Evolutionary conservation across 1,140 invertebrate species (phyloP).

Genomic region (Pygmarrhopalites habei): DNA sequence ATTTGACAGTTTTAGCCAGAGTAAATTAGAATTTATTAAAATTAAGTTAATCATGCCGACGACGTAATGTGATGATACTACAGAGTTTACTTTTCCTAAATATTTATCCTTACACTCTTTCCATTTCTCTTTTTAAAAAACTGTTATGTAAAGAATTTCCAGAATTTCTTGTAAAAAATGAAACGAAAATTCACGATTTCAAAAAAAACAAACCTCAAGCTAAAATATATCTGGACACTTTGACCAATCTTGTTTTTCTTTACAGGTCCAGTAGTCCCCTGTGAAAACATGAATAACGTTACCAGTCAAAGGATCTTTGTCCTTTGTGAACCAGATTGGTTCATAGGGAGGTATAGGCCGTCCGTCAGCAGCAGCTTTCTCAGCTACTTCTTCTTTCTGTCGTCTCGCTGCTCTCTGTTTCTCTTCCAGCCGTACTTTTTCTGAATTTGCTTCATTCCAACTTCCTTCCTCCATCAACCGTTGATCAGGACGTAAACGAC

Average conservation of each 20-base stretch:
- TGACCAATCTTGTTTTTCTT: constrained; percentile 79
- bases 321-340: constrained; percentile 85
- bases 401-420: constrained; percentile 76
- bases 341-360: constrained; percentile 65
- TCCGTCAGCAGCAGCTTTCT: constrained; percentile 65
- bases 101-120: neutral
- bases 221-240: constrained; percentile 89
- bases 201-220: no score
- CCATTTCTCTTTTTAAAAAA: no score
- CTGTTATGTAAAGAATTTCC: no score
- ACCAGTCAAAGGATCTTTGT: constrained; percentile 69
- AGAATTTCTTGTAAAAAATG: no score
- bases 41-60: neutral
- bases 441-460: constrained; percentile 93
- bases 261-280: constrained; percentile 88
- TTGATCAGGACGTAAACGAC: constrained; percentile 87
- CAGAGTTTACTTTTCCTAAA: neutral
- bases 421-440: constrained; percentile 87
- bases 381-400: constrained; percentile 67
- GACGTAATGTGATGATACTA: neutral
- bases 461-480: constrained; percentile 91
- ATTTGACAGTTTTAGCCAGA: no score
- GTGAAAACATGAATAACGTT: constrained; percentile 76
- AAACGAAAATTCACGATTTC: no score
- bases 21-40: no score